A percentile compares a stretch with the other conserved stretches of the same genome.
These are phyloP conservation scores for Panonychus citri DNA, from an alignment of 1,140 invertebrate species.

Conservation along the genomic window DNA sequence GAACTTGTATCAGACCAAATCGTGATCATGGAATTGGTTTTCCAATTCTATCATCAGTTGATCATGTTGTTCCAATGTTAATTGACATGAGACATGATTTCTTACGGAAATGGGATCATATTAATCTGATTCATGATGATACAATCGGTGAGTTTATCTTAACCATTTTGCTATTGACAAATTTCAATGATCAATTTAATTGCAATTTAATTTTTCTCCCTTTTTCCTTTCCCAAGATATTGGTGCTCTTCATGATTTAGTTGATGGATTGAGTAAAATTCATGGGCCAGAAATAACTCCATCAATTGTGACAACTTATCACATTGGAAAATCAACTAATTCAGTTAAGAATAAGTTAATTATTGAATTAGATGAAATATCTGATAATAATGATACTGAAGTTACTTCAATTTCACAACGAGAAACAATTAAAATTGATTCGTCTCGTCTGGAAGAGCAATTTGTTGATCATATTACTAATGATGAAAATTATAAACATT, in stretches of 20 bases:
- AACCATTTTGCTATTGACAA: no score
- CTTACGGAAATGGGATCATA: constrained; percentile 12
- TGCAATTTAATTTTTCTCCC: no score
- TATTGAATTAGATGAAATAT: no score
- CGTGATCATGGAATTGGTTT: constrained; percentile 8
- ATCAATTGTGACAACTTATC: neutral
- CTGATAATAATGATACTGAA: no score
- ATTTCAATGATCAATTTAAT: no score
- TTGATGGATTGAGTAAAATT: neutral
- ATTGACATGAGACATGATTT: constrained; percentile 10
- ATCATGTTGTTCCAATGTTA: constrained; percentile 10
- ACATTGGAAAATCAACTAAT: no score
- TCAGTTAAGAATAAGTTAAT: no score
- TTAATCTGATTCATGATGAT: constrained; percentile 12
- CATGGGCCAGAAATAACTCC: neutral
- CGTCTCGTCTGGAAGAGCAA: neutral
- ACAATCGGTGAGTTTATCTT: constrained; percentile 4
- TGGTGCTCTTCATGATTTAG: neutral
- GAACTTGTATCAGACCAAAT: constrained; percentile 9
- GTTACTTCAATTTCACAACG: no score
- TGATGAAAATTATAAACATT: neutral
- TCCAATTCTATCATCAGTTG: constrained; percentile 5
- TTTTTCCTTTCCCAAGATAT: neutral
- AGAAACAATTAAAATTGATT: no score
- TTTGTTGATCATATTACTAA: neutral